Base-by-base conservation (phyloP, 2,888 invertebrate genomes). In the Hemicrepidius hirtus region DNA sequence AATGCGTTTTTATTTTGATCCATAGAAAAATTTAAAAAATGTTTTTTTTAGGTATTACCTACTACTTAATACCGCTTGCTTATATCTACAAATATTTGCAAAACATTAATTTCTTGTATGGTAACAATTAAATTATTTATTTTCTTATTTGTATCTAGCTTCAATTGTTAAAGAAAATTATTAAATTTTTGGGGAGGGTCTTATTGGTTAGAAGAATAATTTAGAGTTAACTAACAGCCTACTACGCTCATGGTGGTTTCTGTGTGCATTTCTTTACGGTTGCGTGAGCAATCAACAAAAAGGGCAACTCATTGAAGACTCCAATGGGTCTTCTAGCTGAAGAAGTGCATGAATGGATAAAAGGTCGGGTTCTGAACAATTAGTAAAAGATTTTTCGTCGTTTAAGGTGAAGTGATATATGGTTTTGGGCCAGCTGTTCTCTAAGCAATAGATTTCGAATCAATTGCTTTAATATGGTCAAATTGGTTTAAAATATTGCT, bases 401-500 rank as follows among this genome's bases (percentile, higher is more conserved):
- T 84, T 85, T 82, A 79, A 78, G 77, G 74, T 65, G 72, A 78
- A 80, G 80, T 85, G 85, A 85, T 85, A 84, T 81, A 85, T 82
- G 82, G 80, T 81, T 73, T 78, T 71, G 40, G 76, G 71, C 80
- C 84, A 83, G 84, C 81, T 84, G 84, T 82, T 82, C 77, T 46
- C 67, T 64, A 13, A 63, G 75, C 76, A 75, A 78, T 77, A 76
- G 57, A 78, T 75, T 76, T 79, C 79, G 70, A 80, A 83, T 83
- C 83, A 82, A 83, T 84, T 82, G 81, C 82, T 78, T 84, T 85
- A 85, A 85, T 85, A 84, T 84, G 84, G 84, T 84, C 85, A 85
- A 85, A 85, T 85, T 85, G 85, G 82, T 84, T 85, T 85, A 85
- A 84, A 84, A 85, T 85, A 80, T 80, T 82, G 82, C 82, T 74